Base-by-base conservation (phyloP, 2,888 invertebrate species). In the Macaria liturata region DNA sequence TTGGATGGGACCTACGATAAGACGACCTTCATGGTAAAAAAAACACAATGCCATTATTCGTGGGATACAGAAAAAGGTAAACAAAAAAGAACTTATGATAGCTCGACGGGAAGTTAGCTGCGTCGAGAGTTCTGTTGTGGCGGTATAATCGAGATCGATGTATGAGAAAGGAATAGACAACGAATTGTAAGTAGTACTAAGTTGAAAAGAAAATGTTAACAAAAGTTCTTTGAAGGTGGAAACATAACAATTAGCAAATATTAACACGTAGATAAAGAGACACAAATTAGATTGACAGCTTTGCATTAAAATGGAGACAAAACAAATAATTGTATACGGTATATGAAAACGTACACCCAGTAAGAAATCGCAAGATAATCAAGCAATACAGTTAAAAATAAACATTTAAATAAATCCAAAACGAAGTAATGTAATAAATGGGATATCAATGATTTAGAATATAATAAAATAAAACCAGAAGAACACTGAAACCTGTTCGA, bases 41-140 rank as follows among this genome's bases (percentile, higher is more conserved):
- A 83, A 81, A 67, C 70, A 81, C 75, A 81, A 80, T 80, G 72
- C 79, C 71, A 78, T 79, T 80, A 79, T 80, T 73, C 75, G 67
- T 71, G 72, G 70, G 68, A 72, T 71, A 69, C 66, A 68, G 64
- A 74, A 70, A 57, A 54, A 53, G 50, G 46, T 42, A 50, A 76
- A 42, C 20, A 51, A 52, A 58, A 67, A 79, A 79, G 76, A 78
- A 78, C 65, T 72, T 78, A 79, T 78, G 78, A 74, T 60, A 62
- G 65, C 70, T 62, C 74, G 66, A 69, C 74, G 78, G 78, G 80
- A 78, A 78, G 79, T 76, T 71, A 68, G 72, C 20, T 20, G 20
- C 20, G 71, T 71, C 64, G 61, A 55, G 68, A 78, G 78, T 64
- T 73, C 62, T 68, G 78, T 55, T 55, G 54, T n/a, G n/a, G n/a